phyloP scores from a whole-genome alignment of 2,113 vertebrate species.

The Notothenia coriiceps region DNA sequence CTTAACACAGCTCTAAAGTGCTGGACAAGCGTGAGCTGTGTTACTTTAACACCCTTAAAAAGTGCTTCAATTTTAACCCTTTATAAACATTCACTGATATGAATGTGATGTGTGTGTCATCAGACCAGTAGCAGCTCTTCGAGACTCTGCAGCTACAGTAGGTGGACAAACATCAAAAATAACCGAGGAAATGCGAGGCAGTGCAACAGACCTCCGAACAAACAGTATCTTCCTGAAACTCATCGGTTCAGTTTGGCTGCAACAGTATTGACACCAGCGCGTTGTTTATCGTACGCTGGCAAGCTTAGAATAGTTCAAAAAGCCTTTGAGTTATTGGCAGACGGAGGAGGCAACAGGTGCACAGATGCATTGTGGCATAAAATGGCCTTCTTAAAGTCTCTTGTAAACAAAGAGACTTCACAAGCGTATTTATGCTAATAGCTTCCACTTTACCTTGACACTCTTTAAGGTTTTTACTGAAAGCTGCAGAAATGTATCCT shows the following conservation, averaged over 20 bases:
- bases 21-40: too few relatives aligned
- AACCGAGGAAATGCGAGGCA: constrained; percentile 47
- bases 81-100: not conserved
- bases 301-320: constrained; percentile 12
- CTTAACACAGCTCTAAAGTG: too few relatives aligned
- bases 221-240: constrained; percentile 7
- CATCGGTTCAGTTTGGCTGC: constrained; percentile 20
- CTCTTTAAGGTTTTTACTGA: not conserved
- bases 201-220: constrained; percentile 43
- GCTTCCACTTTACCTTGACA: not conserved
- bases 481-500: not conserved
- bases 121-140: constrained; percentile 15
- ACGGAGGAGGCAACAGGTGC: not conserved
- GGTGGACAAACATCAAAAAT: constrained; percentile 34
- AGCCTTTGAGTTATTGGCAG: constrained; percentile 20
- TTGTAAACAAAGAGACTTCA: not conserved
- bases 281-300: constrained; percentile 23
- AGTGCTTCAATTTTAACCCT: not conserved
- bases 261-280: constrained; percentile 27
- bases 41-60: too few relatives aligned
- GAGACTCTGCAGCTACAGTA: constrained; percentile 13
- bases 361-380: not conserved
- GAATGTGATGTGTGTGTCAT: not conserved
- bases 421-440: not conserved
- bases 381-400: not conserved